Evolutionary conservation across 2,888 invertebrate species (phyloP).

Genomic region (Agrenia bidenticulata): DNA sequence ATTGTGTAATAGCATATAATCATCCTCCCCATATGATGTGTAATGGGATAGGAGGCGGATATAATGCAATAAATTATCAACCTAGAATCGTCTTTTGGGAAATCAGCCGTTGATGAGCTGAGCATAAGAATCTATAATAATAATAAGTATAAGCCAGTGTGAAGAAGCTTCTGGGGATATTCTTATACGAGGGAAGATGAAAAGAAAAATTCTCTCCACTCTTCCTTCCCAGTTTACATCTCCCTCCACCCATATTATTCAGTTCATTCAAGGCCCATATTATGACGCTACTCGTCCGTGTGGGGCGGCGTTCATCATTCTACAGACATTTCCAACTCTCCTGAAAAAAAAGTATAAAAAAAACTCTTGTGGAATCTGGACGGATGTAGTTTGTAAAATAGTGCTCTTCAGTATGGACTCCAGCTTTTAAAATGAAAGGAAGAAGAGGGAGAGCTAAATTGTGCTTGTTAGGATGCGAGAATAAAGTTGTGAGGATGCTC

Average conservation of each 20-base stretch:
- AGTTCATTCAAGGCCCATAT: not conserved
- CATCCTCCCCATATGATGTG: not conserved
- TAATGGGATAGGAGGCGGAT: not conserved
- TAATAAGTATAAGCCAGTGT: not conserved
- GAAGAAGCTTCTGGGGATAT: not conserved
- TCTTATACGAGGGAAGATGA: not conserved
- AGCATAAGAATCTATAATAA: constrained; percentile 8
- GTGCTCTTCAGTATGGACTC: too few relatives aligned
- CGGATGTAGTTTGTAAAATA: too few relatives aligned
- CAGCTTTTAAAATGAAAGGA: too few relatives aligned
- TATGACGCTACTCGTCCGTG: too few relatives aligned
- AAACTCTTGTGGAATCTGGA: too few relatives aligned
- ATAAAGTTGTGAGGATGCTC: too few relatives aligned
- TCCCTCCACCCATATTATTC: not conserved
- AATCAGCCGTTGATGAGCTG: constrained; percentile 20
- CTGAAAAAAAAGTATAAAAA: too few relatives aligned
- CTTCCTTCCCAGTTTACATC: not conserved
- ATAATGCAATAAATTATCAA: constrained; percentile 24
- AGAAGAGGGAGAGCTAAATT: too few relatives aligned
- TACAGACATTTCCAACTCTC: too few relatives aligned
- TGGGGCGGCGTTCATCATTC: too few relatives aligned
- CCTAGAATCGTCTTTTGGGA: constrained; percentile 21
- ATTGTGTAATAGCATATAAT: too few relatives aligned
- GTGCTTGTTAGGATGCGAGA: too few relatives aligned
- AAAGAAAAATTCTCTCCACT: not conserved